These are phyloP conservation scores for Apomyelois bistriatella DNA, from an alignment of 2,888 invertebrate genomes.

Conservation along the genomic window DNA sequence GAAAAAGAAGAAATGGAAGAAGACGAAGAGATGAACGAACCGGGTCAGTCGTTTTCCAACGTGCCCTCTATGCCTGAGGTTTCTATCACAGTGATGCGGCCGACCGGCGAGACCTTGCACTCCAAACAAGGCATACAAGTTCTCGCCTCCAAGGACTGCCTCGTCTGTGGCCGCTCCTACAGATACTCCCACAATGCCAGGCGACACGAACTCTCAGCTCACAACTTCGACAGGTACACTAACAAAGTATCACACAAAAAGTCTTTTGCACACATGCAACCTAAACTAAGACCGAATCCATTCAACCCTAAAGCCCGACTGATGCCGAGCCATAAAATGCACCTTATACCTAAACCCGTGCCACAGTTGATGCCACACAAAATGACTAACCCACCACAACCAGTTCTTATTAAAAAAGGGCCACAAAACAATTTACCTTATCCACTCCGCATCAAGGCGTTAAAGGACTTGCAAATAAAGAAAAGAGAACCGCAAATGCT, in stretches of 20 bases:
- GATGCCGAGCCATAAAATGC: slow-evolving; percentile 74
- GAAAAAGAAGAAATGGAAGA: slow-evolving; percentile 65
- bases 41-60: slow-evolving; percentile 36
- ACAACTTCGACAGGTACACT: slow-evolving; percentile 73
- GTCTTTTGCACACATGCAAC: slow-evolving; percentile 49
- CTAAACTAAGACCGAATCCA: slow-evolving; percentile 71
- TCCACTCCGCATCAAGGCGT: slow-evolving; percentile 71
- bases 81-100: slow-evolving; percentile 72
- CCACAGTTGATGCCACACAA: slow-evolving; percentile 55
- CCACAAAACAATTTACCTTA: slow-evolving; percentile 66
- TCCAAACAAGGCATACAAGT: slow-evolving; percentile 72
- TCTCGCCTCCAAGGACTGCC: slow-evolving; percentile 72
- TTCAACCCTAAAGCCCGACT: slow-evolving; percentile 73
- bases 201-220: slow-evolving; percentile 70
- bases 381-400: slow-evolving; percentile 55
- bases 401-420: slow-evolving; percentile 61
- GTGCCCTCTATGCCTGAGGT: slow-evolving; percentile 68
- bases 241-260: slow-evolving; percentile 64
- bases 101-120: slow-evolving; percentile 64
- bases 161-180: slow-evolving; percentile 71
- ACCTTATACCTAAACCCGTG: slow-evolving; percentile 53
- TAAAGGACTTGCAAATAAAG: slow-evolving; percentile 75
- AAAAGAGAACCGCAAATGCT: slow-evolving; percentile 75
- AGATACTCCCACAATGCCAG: slow-evolving; percentile 76
- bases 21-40: slow-evolving; percentile 50